phyloP scores from a whole-genome alignment of 2,113 vertebrate genomes.

The Zeus faber region DNA sequence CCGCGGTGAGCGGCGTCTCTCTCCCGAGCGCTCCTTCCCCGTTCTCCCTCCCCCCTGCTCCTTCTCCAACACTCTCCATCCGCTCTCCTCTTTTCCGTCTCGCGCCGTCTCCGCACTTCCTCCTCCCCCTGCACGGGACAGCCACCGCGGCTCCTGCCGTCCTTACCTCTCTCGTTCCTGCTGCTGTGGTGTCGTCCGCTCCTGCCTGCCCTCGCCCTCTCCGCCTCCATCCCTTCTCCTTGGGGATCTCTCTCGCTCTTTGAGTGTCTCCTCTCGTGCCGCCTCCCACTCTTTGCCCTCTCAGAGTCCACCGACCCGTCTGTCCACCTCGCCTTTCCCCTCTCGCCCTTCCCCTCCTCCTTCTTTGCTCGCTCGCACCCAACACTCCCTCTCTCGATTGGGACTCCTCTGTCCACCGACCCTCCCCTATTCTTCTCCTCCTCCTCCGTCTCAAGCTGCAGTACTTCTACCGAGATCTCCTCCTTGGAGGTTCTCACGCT shows the following conservation, averaged over 20 bases:
- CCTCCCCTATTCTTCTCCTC: not conserved
- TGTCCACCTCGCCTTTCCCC: not conserved
- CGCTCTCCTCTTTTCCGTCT: not conserved
- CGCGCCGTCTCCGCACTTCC: not conserved
- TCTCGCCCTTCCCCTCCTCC: not conserved
- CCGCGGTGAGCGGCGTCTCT: conserved; percentile 12
- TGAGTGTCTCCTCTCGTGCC: not conserved
- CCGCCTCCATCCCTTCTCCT: conserved; percentile 11
- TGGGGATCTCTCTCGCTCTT: not conserved
- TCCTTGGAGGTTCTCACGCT: conserved; percentile 9
- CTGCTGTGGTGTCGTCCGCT: conserved; percentile 6
- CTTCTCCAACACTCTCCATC: conserved; percentile 12
- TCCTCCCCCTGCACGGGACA: too few species aligned
- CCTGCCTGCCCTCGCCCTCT: conserved; percentile 18
- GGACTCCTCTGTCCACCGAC: not conserved
- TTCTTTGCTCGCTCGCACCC: not conserved
- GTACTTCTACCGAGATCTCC: conserved; percentile 14
- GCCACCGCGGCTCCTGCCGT: not conserved
- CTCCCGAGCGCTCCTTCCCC: conserved; percentile 16
- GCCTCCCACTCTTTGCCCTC: not conserved
- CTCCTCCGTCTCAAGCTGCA: not conserved
- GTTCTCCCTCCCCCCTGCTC: conserved; percentile 3
- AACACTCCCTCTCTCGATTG: conserved; percentile 3
- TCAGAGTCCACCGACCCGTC: not conserved
- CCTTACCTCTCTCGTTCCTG: not conserved